These are phyloP conservation scores for Marmota flaviventris DNA, from an alignment of 2,113 vertebrate genomes.

Conservation along the genomic window DNA sequence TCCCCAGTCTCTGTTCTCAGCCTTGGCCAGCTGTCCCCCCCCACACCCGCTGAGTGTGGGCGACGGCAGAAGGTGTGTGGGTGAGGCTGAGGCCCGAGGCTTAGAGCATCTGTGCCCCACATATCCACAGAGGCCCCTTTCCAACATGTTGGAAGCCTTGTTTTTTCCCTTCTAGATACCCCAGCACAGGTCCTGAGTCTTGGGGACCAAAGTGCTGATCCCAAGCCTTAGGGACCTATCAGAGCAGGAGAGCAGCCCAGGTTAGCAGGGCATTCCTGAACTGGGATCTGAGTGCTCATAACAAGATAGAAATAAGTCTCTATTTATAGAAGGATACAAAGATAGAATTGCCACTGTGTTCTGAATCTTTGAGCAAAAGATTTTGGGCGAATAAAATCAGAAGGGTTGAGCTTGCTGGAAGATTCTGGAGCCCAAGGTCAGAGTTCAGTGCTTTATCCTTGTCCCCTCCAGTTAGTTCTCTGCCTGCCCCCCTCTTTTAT, in stretches of 20 bases:
- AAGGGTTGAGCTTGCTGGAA: not conserved
- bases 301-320: not conserved
- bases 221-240: not conserved
- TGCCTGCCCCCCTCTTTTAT: not conserved
- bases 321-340: slow-evolving; percentile 12
- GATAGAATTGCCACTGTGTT: not conserved
- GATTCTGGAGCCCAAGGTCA: not conserved
- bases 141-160: not conserved
- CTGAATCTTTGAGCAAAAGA: not conserved
- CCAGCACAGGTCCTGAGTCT: not conserved
- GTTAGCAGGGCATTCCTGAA: rapidly evolving
- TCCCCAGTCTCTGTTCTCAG: not conserved
- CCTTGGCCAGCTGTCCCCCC: not conserved
- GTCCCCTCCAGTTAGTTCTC: not conserved
- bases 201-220: not conserved
- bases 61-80: slow-evolving; percentile 48
- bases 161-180: not conserved
- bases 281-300: not conserved
- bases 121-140: slow-evolving; percentile 7
- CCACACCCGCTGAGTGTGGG: slow-evolving; percentile 1
- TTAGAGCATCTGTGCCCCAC: not conserved
- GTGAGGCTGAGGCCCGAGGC: not conserved
- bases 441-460: not conserved
- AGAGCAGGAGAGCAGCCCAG: not conserved
- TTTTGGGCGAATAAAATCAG: not conserved